phyloP scores from a whole-genome alignment of 2,113 vertebrate genomes.

The Columbina picui region DNA sequence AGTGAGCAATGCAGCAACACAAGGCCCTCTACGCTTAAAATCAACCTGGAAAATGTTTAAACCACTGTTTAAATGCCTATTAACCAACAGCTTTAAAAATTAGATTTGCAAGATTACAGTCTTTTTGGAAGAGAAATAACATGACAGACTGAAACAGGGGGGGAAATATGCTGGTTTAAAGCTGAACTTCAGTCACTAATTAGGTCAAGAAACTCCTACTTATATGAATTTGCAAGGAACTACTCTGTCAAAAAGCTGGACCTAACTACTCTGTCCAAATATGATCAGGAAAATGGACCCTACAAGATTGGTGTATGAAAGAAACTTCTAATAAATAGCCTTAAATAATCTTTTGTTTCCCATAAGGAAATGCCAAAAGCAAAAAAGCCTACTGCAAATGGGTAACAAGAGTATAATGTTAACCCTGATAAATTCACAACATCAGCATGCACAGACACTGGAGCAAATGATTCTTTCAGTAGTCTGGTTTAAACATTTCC shows the following conservation, averaged over 20 bases:
- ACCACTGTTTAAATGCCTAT: neutral
- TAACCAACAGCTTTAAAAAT: neutral
- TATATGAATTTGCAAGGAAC: neutral
- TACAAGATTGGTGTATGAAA: neutral
- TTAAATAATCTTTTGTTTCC: neutral
- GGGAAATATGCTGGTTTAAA: neutral
- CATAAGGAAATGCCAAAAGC: neutral
- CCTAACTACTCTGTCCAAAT: neutral
- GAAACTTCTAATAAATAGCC: neutral
- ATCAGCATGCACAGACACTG: neutral
- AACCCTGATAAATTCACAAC: neutral
- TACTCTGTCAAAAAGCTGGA: neutral
- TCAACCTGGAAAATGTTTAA: neutral
- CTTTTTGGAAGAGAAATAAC: neutral
- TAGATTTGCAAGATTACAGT: neutral
- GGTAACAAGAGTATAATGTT: neutral
- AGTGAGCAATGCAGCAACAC: neutral
- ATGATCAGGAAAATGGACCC: neutral
- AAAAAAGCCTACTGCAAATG: neutral
- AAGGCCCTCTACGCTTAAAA: neutral
- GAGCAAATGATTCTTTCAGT: neutral
- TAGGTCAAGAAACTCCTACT: neutral
- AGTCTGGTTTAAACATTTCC: neutral
- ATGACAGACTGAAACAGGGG: neutral
- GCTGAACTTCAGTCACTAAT: neutral